Percentiles rank a stretch among this genome's conserved stretches.
phyloP scores from a whole-genome alignment of 2,797 vertebrate species.

The Typhlichthys eigenmanni region DNA sequence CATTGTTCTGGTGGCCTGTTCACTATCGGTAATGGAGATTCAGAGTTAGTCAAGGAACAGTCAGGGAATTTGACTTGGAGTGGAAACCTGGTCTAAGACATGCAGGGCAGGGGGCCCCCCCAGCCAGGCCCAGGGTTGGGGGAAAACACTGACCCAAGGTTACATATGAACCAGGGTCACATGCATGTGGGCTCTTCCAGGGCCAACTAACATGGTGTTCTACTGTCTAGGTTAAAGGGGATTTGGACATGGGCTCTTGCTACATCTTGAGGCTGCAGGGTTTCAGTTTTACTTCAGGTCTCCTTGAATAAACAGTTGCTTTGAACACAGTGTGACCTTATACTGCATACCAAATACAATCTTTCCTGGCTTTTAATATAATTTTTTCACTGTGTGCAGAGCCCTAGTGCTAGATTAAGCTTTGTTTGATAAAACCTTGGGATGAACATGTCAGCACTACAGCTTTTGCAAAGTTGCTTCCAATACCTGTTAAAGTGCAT shows the following conservation, averaged over 20 bases:
- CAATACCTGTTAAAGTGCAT: not conserved
- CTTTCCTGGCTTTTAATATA: not conserved
- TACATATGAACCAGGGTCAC: slow-evolving; percentile 31
- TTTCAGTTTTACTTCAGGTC: slow-evolving; percentile 32
- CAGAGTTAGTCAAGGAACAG: too few relatives aligned
- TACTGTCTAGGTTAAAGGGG: not conserved
- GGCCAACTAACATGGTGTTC: not conserved
- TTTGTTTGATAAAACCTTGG: not conserved
- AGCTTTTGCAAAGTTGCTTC: not conserved
- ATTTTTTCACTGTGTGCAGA: too few relatives aligned
- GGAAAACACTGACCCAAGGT: slow-evolving; percentile 31
- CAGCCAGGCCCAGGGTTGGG: too few relatives aligned
- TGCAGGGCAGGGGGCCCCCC: too few relatives aligned
- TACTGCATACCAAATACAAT: slow-evolving; percentile 12
- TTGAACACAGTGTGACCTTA: slow-evolving; percentile 19
- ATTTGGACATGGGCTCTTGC: slow-evolving; percentile 12
- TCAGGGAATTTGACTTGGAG: too few relatives aligned
- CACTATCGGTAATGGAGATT: too few relatives aligned
- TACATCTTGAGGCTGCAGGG: slow-evolving; percentile 37
- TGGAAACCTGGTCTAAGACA: too few relatives aligned
- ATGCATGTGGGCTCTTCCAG: slow-evolving; percentile 4
- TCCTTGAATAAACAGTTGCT: slow-evolving; percentile 20
- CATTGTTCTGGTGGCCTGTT: too few relatives aligned
- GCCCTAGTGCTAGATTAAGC: not conserved
- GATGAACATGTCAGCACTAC: not conserved